phyloP scores from a whole-genome alignment of 2,888 invertebrate species.

The Xestia xanthographa region DNA sequence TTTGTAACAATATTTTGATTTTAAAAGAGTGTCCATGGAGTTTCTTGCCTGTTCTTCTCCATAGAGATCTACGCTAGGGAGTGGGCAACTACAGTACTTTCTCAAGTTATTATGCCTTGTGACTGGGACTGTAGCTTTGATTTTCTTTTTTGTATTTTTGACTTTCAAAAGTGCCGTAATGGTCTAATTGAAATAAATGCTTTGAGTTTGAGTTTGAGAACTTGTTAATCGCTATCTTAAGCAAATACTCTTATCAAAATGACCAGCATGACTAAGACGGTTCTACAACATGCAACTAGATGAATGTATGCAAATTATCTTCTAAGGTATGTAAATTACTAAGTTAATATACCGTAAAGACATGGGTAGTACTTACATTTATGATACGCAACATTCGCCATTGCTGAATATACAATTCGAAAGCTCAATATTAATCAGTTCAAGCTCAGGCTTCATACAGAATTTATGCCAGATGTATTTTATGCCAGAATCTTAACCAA shows the following conservation, averaged over 20 bases:
- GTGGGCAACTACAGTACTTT: too few species aligned
- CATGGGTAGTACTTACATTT: background rate
- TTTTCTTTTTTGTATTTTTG: too few species aligned
- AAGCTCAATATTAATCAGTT: too few species aligned
- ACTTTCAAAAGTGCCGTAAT: too few species aligned
- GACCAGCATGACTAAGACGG: slow-evolving; percentile 3
- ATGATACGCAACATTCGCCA: background rate
- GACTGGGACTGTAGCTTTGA: too few species aligned
- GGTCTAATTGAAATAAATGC: too few species aligned
- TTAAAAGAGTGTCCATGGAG: too few species aligned
- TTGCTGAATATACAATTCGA: background rate
- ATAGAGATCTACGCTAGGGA: too few species aligned
- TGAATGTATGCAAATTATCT: slow-evolving; percentile 16
- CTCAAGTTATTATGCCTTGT: too few species aligned
- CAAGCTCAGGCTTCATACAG: background rate
- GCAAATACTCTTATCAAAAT: slow-evolving; percentile 24
- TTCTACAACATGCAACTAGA: slow-evolving; percentile 10
- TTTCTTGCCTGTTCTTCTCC: too few species aligned
- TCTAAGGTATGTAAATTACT: slow-evolving; percentile 1
- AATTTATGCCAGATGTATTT: background rate
- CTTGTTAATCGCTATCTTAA: slow-evolving; percentile 5
- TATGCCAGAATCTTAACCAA: background rate
- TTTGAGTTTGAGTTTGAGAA: too few species aligned
- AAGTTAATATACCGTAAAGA: background rate
- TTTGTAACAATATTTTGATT: too few species aligned